Evolutionary conservation across 2,888 invertebrate species (phyloP).

Genomic region (Gymnosoma rotundatum): DNA sequence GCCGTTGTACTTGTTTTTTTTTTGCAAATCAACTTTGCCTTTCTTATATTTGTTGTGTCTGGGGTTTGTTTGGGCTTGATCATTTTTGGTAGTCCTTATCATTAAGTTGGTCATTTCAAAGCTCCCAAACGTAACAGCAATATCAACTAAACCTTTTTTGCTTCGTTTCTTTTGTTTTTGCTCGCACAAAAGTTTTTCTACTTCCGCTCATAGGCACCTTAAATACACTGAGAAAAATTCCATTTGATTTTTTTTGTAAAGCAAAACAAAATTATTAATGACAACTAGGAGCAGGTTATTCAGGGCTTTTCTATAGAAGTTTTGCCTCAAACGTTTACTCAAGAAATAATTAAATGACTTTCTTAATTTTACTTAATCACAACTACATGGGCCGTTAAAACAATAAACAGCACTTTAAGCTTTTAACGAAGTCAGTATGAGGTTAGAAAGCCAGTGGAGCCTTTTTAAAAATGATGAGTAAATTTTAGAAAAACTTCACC

Average conservation of each 20-base stretch:
- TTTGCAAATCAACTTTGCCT: neutral
- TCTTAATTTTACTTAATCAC: too few relatives aligned
- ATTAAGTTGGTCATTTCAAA: constrained; percentile 58
- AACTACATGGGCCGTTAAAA: too few relatives aligned
- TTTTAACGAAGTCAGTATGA: too few relatives aligned
- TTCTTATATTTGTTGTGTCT: constrained; percentile 9
- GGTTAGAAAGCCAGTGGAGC: too few relatives aligned
- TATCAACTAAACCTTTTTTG: constrained; percentile 38
- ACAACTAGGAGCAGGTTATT: too few relatives aligned
- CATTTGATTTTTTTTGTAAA: neutral
- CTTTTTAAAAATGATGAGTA: too few relatives aligned
- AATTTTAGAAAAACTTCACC: too few relatives aligned
- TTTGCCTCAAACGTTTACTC: too few relatives aligned
- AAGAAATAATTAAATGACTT: too few relatives aligned
- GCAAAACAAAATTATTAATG: neutral
- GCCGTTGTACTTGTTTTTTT: neutral
- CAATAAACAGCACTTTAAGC: too few relatives aligned
- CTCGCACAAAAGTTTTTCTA: constrained; percentile 29
- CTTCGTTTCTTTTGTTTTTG: neutral
- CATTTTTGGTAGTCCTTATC: constrained; percentile 49
- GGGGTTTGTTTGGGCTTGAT: constrained; percentile 6
- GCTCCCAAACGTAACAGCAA: constrained; percentile 45
- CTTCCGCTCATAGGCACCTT: constrained; percentile 36
- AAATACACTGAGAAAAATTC: constrained; percentile 36
- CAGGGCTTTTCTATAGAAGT: too few relatives aligned